A percentile compares a stretch with the other conserved stretches of the same genome.
phyloP scores from a whole-genome alignment of 2,888 invertebrate genomes.

The Acanthoscelides obtectus region DNA sequence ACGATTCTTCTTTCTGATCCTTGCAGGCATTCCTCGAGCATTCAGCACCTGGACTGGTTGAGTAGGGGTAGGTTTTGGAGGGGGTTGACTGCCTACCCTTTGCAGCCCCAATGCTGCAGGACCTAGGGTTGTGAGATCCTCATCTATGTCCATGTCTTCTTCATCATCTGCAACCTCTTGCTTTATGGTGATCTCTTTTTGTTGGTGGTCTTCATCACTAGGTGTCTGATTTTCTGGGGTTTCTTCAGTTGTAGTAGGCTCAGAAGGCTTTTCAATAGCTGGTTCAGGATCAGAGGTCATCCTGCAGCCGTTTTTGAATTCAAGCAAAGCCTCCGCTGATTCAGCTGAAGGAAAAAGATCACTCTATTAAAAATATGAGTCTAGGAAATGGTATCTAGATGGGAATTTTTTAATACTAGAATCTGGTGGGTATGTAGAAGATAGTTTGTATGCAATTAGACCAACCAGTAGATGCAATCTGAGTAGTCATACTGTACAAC shows the following conservation, averaged over 20 bases:
- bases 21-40: conserved; percentile 83
- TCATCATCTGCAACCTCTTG: conserved; percentile 52
- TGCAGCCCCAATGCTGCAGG: conserved; percentile 77
- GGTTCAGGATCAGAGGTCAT: neutral
- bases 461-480: too few species aligned
- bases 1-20: conserved; percentile 80
- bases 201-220: conserved; percentile 44
- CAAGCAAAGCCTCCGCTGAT: neutral
- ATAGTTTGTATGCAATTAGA: too few species aligned
- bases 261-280: neutral
- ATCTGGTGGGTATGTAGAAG: too few species aligned
- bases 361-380: too few species aligned
- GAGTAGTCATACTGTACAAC: too few species aligned
- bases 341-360: neutral
- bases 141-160: conserved; percentile 52
- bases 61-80: conserved; percentile 61
- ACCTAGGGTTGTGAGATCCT: conserved; percentile 67
- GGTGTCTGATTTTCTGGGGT: conserved; percentile 54
- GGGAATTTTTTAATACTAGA: too few species aligned
- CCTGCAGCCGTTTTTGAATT: neutral
- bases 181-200: conserved; percentile 44
- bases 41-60: conserved; percentile 78
- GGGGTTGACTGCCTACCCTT: conserved; percentile 74
- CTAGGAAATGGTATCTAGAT: too few species aligned
- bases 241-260: conserved; percentile 42